Conservation (phyloP, 2,797 vertebrate genomes). For the Phylloscopus collybita region DNA sequence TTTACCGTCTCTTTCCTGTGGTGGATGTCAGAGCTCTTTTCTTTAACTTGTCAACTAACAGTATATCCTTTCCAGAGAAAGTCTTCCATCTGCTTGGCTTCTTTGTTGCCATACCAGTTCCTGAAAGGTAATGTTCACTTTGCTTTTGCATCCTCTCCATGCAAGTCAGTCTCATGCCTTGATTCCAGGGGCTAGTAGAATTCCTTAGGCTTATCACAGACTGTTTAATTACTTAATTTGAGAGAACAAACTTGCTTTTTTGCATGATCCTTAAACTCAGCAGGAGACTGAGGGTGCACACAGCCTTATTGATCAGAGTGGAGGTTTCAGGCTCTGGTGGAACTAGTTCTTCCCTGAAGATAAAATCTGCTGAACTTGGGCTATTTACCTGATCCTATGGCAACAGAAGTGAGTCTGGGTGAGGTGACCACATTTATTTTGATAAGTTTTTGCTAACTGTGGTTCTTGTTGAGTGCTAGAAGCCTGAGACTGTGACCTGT, state of each 20-base stretch:
- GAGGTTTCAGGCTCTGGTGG: constrained; percentile 1
- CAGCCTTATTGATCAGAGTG: not conserved
- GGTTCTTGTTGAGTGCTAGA: not conserved
- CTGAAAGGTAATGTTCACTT: not conserved
- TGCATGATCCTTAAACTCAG: constrained; percentile 23
- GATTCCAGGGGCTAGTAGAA: not conserved
- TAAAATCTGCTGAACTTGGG: constrained; percentile 41
- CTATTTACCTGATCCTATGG: constrained; percentile 22
- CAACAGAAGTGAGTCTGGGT: not conserved
- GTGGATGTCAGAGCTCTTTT: not conserved
- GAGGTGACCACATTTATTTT: constrained; percentile 17
- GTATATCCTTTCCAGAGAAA: not conserved
- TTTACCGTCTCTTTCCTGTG: constrained; percentile 14
- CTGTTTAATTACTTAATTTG: constrained; percentile 48
- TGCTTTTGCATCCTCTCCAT: not conserved
- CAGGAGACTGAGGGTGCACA: not conserved
- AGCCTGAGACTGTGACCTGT: constrained; percentile 2
- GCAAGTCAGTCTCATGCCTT: constrained; percentile 5
- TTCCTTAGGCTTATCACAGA: not conserved
- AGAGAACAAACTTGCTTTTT: constrained; percentile 37
- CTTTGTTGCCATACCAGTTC: not conserved
- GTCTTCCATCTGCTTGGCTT: not conserved
- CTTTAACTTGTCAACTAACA: not conserved
- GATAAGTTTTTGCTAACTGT: not conserved
- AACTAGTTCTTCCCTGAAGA: constrained; percentile 34